These are phyloP conservation scores for Thalassaphorura encarpata DNA, from an alignment of 1,140 invertebrate species.

Conservation along the genomic window DNA sequence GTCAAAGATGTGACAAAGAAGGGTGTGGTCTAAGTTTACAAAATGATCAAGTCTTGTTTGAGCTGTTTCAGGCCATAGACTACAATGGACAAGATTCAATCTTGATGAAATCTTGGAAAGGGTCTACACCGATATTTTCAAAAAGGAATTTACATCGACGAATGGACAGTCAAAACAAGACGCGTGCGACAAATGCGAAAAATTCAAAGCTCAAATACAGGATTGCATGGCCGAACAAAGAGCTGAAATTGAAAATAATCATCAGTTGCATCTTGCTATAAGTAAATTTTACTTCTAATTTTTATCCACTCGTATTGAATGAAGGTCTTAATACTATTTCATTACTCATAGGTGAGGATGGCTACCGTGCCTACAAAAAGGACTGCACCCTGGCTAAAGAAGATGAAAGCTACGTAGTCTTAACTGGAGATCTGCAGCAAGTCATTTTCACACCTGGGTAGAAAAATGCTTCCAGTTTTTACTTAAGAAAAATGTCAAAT, in stretches of 20 bases:
- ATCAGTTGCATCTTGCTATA: neutral
- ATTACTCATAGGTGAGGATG: too few species aligned
- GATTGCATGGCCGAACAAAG: neutral
- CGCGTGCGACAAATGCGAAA: neutral
- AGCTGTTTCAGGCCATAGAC: too few species aligned
- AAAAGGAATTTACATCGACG: too few species aligned
- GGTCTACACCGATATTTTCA: too few species aligned
- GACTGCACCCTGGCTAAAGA: neutral
- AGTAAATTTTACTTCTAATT: neutral
- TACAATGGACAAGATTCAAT: too few species aligned
- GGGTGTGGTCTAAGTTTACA: too few species aligned
- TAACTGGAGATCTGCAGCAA: slow-evolving; percentile 1
- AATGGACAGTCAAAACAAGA: neutral
- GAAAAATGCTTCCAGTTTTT: neutral
- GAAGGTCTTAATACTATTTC: neutral
- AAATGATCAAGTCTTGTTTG: too few species aligned
- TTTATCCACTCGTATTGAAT: neutral
- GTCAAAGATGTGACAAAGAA: too few species aligned
- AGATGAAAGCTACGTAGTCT: neutral
- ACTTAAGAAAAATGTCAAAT: slow-evolving; percentile 11
- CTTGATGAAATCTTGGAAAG: too few species aligned
- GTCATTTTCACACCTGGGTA: neutral
- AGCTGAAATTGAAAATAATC: too few species aligned
- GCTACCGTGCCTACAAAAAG: neutral
- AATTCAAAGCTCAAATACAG: neutral